Conservation (phyloP, 2,797 vertebrate species). For the Semaprochilodus insignis region DNA sequence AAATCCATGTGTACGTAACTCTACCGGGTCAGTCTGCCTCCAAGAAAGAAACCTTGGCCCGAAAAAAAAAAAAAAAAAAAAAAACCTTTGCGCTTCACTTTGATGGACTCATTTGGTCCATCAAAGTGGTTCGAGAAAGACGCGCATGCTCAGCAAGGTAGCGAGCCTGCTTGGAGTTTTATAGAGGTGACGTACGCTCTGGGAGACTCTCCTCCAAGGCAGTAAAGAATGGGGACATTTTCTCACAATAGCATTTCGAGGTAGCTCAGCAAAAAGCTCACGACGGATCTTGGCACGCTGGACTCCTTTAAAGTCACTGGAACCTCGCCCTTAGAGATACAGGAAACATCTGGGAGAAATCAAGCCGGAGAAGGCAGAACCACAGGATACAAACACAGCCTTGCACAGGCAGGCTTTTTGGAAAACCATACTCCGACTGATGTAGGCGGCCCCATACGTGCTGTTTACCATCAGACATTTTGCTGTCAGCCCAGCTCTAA, state of each 20-base stretch:
- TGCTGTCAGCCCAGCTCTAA: slow-evolving; percentile 4
- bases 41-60: slow-evolving; percentile 1
- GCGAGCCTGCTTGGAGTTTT: slow-evolving; percentile 14
- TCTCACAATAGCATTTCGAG: slow-evolving; percentile 70
- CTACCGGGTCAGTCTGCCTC: slow-evolving; percentile 13
- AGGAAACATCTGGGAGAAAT: slow-evolving; percentile 96
- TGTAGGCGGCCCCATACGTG: slow-evolving; percentile 18
- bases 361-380: slow-evolving; percentile 71
- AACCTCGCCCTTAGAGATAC: slow-evolving; percentile 71
- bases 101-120: slow-evolving; percentile 8
- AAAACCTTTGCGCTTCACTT: slow-evolving; percentile 11
- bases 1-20: slow-evolving; percentile 48
- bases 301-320: slow-evolving; percentile 46
- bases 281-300: slow-evolving; percentile 41
- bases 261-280: slow-evolving; percentile 52
- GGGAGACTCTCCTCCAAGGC: slow-evolving; percentile 51
- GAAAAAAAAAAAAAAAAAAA: no score
- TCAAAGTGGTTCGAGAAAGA: neutral
- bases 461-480: slow-evolving; percentile 25
- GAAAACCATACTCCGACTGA: slow-evolving; percentile 61
- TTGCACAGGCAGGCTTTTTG: slow-evolving; percentile 58
- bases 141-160: slow-evolving; percentile 27
- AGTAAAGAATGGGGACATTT: slow-evolving; percentile 63
- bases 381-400: slow-evolving; percentile 76
- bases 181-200: slow-evolving; percentile 21